Evolutionary conservation across 2,113 vertebrate species (phyloP), one percentile per base, ranked within the genome.

Genomic region (Etheostoma cragini): DNA sequence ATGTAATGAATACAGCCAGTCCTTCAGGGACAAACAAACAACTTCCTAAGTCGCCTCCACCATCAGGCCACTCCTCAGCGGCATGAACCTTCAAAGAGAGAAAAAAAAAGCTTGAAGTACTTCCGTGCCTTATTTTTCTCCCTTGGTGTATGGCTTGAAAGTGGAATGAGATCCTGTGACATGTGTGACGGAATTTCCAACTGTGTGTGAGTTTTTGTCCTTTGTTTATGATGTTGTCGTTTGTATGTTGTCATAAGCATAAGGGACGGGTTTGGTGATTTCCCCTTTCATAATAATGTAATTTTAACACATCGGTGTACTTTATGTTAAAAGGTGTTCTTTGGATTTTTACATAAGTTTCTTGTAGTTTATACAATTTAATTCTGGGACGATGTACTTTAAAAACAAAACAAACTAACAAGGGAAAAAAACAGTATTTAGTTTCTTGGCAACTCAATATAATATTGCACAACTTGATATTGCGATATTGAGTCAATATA

Each of bases 11-110:
- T 90, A 54, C 74, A 91, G 82, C 49, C 17, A 1, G 80, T 87
- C 85, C 88, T 93, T 90, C 30, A 12, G 90, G 88, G 80, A 93
- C 89, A 92, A 94, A 93, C 86, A 91, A 94, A 93, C 90, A 88
- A 86, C 89, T 92, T 92, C 89, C 91, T 89, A 46, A 81, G 78
- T 77, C 76, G 7, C 80, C 60, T 42, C 53, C 73, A 63, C 49
- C 65, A 65, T 47, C 57, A 17, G 46, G 87, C 87, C 90, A 84
- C 88, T 90, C 87, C 88, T 90, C 77, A 13, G 74, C 72, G 50
- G 76, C 82, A 58, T 24, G 65, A 64, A 53, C 47, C 79, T 90
- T 89, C 84, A 92, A 60, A 86, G 84, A 70, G 71, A 71, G 53
- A 79, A 73, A 85, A 85, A 26, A 88, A 61, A 68, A 80, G 50